Base-by-base conservation (phyloP, 1,140 invertebrate species). In the Drosophila ambigua region DNA sequence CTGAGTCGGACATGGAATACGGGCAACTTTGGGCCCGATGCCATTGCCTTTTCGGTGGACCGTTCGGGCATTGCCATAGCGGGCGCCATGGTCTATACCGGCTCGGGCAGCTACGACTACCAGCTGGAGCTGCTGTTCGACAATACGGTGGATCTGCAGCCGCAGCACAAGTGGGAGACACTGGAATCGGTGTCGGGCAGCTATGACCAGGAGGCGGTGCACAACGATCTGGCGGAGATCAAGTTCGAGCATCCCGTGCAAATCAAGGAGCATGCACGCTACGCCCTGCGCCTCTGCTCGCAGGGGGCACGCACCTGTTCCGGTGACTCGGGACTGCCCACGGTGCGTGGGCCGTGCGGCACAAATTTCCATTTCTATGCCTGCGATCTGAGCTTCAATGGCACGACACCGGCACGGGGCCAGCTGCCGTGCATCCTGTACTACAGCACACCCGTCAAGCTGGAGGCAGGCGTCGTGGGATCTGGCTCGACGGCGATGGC, bases 391-490 rank as follows among this genome's bases (percentile, higher is more conserved):
- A 98, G 98, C 92, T 97, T 97, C 81, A 99, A 99, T 92, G 98
- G 98, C 60, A 98, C 98, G 0, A 98, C 98, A 4, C 95, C 98
- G 76, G 96, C 96, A 0, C 93, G 98, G 43, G 98, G 98, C 45
- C 98, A 99, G 93, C 95, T 99, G 77, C 98, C 98, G 0, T 96
- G 97, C 79, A 95, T 99, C 57, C 93, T 99, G 5, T 99, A 99
- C 92, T 98, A 97, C 85, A 91, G 90, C 77, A 93, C 93, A 39
- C 92, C 93, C 60, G 91, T 90, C 1, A 92, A 91, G 8, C 79
- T 78, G 50, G 64, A 85, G 8, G 52, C 72, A 50, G 5, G 15
- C 59, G 55, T 13, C 50, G 3, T 51, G 13, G 4, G 43, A 23
- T 26, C 67, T 35, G 24, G 35, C 23, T 13, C 23, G 28, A 1